These are phyloP conservation scores for Corythornis vintsioides DNA, from an alignment of 2,113 vertebrate species.

Conservation along the genomic window DNA sequence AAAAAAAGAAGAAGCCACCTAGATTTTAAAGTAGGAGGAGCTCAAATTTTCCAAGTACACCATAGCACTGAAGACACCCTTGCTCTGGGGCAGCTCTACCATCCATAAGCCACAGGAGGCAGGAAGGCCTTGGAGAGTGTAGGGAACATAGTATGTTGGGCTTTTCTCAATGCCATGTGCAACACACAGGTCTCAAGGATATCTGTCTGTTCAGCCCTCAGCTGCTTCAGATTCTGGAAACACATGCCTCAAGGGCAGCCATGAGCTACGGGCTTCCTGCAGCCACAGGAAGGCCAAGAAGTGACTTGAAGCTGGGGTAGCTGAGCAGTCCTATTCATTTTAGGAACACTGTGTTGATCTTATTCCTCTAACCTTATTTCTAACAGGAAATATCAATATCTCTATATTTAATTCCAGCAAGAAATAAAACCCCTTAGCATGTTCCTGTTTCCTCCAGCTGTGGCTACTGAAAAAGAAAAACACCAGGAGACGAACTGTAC, in stretches of 20 bases:
- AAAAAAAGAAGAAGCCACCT: background rate
- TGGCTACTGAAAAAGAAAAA: background rate
- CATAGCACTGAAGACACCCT: background rate
- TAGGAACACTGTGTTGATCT: background rate
- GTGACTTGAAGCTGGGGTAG: background rate
- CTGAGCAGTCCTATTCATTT: background rate
- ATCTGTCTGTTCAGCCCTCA: background rate
- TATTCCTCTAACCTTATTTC: background rate
- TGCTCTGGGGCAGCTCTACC: background rate
- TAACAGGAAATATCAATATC: background rate
- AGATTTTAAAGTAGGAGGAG: background rate
- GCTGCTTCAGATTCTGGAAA: background rate
- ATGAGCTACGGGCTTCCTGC: background rate
- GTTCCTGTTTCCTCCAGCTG: background rate
- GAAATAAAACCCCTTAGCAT: background rate
- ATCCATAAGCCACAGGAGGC: accelerated
- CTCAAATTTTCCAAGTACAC: background rate
- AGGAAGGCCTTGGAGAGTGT: background rate
- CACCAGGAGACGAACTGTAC: background rate
- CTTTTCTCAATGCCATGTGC: background rate
- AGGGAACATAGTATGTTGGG: background rate
- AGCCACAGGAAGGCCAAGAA: background rate
- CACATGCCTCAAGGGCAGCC: background rate
- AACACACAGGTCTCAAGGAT: background rate
- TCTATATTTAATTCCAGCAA: background rate